Evolutionary conservation across 2,797 vertebrate genomes (phyloP).

Genomic region (Strix occidentalis): DNA sequence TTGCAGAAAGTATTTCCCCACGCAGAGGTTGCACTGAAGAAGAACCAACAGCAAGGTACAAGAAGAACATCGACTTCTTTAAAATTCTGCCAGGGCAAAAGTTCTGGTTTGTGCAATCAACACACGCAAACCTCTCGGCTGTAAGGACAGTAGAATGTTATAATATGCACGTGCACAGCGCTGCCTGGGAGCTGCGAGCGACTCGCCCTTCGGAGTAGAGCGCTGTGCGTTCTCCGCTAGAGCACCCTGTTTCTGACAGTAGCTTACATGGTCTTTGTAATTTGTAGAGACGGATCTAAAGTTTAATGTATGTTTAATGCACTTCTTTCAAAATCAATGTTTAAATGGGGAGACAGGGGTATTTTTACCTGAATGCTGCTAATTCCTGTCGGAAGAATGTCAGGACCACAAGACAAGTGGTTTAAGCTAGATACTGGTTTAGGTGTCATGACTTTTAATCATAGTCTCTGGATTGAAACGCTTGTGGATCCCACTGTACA

Average conservation of each 20-base stretch:
- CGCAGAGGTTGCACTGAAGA: slow-evolving; percentile 79
- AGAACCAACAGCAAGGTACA: slow-evolving; percentile 76
- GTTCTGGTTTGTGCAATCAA: background rate
- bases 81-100: background rate
- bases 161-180: background rate
- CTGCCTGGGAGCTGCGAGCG: background rate
- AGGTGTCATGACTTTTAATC: background rate
- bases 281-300: background rate
- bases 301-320: background rate
- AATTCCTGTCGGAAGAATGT: background rate
- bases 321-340: background rate
- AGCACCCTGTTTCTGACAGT: background rate
- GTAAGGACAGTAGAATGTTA: background rate
- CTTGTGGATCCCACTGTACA: background rate
- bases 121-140: background rate
- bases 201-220: accelerated
- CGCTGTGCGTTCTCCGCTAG: accelerated
- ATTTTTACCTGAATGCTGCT: background rate
- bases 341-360: background rate
- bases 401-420: background rate
- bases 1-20: slow-evolving; percentile 89
- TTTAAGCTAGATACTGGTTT: background rate
- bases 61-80: background rate
- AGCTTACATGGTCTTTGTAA: background rate
- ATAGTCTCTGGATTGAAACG: background rate